A percentile compares a stretch with the other conserved stretches of the same genome.
phyloP scores from a whole-genome alignment of 2,797 vertebrate genomes.

The Acanthornis magna region DNA sequence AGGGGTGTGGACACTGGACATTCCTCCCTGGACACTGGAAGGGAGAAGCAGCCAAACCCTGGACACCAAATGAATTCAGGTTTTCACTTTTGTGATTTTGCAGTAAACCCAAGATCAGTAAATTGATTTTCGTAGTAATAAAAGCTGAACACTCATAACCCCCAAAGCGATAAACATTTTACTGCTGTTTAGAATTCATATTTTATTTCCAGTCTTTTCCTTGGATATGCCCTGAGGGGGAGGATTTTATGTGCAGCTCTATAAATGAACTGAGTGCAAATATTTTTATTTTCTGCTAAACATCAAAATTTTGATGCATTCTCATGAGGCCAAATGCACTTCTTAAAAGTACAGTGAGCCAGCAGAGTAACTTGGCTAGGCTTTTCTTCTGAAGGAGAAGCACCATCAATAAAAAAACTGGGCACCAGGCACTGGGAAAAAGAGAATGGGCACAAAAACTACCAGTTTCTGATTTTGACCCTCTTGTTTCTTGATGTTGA shows the following conservation, averaged over 20 bases:
- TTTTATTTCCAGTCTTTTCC: conserved; percentile 65
- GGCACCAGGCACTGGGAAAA: not conserved
- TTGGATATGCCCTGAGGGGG: conserved; percentile 33
- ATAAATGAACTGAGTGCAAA: conserved; percentile 67
- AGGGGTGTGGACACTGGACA: not conserved
- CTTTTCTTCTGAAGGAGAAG: not conserved
- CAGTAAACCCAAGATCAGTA: conserved; percentile 60
- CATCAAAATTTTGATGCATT: conserved; percentile 54
- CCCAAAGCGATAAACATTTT: conserved; percentile 71
- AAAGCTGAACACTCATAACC: conserved; percentile 70
- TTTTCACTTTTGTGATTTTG: conserved; percentile 61
- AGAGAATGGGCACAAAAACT: not conserved
- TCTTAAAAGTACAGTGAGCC: conserved; percentile 27
- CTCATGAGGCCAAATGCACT: conserved; percentile 38
- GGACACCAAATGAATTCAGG: not conserved
- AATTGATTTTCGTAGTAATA: conserved; percentile 72
- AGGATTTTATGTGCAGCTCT: conserved; percentile 57
- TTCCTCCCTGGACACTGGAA: fast-evolving
- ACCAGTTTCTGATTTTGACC: not conserved
- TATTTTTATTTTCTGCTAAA: conserved; percentile 70
- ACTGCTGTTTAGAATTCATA: conserved; percentile 69
- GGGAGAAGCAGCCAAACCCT: not conserved
- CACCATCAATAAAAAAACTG: not conserved
- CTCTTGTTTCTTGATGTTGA: not conserved
- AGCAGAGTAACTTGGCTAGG: not conserved